Percentiles rank a stretch among this genome's conserved stretches.
These are phyloP conservation scores for Typhlichthys eigenmanni DNA, from an alignment of 2,797 vertebrate species.

Conservation along the genomic window DNA sequence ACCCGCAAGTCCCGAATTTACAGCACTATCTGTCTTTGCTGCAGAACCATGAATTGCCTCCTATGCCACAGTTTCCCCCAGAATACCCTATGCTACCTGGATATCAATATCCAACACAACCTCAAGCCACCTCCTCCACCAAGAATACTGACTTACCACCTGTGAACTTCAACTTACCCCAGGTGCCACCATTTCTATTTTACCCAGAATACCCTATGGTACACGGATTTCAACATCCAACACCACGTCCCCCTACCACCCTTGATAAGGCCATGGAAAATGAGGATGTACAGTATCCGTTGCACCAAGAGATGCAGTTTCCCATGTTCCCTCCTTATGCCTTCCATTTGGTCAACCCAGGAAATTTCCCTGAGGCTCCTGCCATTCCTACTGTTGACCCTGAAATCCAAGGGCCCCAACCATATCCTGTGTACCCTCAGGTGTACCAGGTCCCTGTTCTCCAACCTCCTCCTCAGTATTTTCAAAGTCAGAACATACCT, in stretches of 20 bases:
- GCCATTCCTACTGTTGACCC: too few relatives aligned
- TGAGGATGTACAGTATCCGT: constrained; percentile 6
- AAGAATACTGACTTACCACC: constrained; percentile 1
- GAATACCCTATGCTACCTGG: too few relatives aligned
- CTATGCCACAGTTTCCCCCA: too few relatives aligned
- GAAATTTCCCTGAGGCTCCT: not conserved
- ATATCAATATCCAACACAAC: too few relatives aligned
- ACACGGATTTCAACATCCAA: constrained; percentile 23
- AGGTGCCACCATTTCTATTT: not conserved
- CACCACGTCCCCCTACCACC: constrained; percentile 15
- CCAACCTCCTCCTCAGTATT: constrained; percentile 16
- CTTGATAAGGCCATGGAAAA: constrained; percentile 2
- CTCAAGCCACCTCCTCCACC: not conserved
- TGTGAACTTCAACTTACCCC: not conserved
- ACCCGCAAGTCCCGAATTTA: too few relatives aligned
- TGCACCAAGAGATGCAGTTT: constrained; percentile 19
- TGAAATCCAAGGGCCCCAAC: not conserved
- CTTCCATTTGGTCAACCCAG: not conserved
- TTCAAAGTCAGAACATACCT: not conserved
- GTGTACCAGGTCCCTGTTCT: constrained; percentile 12
- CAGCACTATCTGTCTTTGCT: not conserved
- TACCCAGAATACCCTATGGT: constrained; percentile 10
- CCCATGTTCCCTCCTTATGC: constrained; percentile 13
- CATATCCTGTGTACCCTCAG: constrained; percentile 11
- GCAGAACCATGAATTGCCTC: too few relatives aligned